Evolutionary conservation across 1,140 invertebrate species (phyloP), one percentile per base, ranked within the genome.

Genomic region (Leptinotarsa texana): DNA sequence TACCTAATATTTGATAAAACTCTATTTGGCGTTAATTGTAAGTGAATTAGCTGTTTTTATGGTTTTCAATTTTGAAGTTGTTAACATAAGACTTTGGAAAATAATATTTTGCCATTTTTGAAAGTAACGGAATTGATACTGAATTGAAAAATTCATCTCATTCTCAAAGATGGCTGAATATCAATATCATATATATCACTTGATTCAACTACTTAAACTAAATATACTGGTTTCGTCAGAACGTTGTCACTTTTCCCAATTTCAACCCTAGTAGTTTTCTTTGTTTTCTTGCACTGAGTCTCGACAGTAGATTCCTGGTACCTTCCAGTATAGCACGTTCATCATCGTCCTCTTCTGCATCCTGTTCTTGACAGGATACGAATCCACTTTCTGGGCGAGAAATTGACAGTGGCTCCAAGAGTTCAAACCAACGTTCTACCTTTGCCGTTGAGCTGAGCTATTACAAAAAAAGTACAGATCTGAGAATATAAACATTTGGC

Each of bases 381-480:
- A 93, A 93, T 2, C 92, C 92, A 81, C 91, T 92, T 81, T 93
- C 92, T 1, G 91, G 91, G 17, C 91, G 84, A 17, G 91, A 92
- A 63, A 92, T 85, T 5, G 89, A 89, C 65, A 88, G 81, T 21
- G 90, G 87, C 21, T 89, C 89, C 33, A 91, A 84, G 75, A 91
- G 87, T 74, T 92, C 91, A 81, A 93, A 93, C 92, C 92, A 93
- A 61, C 91, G 87, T 76, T 91, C 90, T 80, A 93, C 91, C 86
- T 93, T 93, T 48, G 91, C 91, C 74, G 88, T 88, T 71, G 91
- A 90, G 78, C 90, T 91, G 79, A 93, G 85, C 91, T 93, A 17
- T 69, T 42, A 4, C 15, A 15, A 33, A 69, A 47, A 69, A 49
- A 65, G 3, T 65, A 22, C 13, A 65, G 27, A 13, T 33, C 21